Conservation (phyloP, 2,113 vertebrate species). For the Gallinago media region DNA sequence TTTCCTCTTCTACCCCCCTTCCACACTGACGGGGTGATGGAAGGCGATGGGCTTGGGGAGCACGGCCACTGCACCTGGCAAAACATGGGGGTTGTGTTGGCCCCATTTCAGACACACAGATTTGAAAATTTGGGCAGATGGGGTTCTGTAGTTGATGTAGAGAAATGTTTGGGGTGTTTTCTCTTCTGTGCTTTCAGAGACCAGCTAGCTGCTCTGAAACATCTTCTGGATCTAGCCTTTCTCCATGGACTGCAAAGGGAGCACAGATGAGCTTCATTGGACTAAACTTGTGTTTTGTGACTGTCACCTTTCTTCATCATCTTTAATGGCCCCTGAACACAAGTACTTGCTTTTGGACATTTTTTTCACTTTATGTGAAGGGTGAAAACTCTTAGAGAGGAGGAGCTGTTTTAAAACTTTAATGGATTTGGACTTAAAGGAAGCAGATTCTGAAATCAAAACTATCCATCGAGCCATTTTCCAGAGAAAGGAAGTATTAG, state of each 20-base stretch:
- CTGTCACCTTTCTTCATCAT: background rate
- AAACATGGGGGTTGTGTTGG: rapidly evolving
- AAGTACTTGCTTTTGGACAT: background rate
- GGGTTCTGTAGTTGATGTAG: background rate
- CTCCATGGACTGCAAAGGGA: background rate
- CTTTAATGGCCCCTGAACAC: background rate
- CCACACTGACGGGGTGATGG: rapidly evolving
- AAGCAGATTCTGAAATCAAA: background rate
- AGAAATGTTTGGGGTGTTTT: background rate
- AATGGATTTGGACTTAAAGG: background rate
- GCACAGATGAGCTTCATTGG: background rate
- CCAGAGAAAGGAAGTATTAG: background rate
- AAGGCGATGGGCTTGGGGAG: background rate
- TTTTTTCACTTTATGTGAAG: background rate
- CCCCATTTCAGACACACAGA: rapidly evolving
- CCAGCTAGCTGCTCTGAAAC: background rate
- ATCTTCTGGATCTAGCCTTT: background rate
- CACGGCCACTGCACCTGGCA: background rate
- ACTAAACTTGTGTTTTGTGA: background rate
- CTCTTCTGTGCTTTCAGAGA: background rate
- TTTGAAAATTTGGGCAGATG: background rate
- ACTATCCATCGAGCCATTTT: background rate
- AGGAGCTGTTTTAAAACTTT: background rate
- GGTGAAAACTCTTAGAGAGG: background rate
- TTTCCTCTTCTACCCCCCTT: background rate